Evolutionary conservation across 2,888 invertebrate genomes (phyloP), one percentile per base, ranked within the genome.

Genomic region (Acanthopleura granulata): DNA sequence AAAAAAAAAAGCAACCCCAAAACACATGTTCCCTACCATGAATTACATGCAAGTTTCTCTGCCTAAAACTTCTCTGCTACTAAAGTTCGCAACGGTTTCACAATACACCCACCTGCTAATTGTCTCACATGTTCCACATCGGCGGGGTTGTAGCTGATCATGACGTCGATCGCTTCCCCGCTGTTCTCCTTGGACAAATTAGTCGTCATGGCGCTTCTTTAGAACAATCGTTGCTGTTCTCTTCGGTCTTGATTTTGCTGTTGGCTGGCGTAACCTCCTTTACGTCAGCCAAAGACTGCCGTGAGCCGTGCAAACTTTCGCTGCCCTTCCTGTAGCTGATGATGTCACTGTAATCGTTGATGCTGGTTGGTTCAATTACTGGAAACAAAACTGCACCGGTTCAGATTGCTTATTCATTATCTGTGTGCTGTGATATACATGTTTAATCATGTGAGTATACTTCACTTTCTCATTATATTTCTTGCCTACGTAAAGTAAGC

Each of bases 321-420:
- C 57, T 61, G 18, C 62, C 40, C 16, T 57, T 73, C 3, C 62
- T 62, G 49, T 73, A 61, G 29, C 57, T 57, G 62, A 61, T 71
- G n/a, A 61, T 49, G 30, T 74, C 76, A 75, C 77, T 77, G 62
- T 66, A 25, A 29, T 76, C 80, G 14, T 74, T 74, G 11, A 81
- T 75, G 77, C 83, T 83, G 16, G 83, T 81, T 0, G 83, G 80
- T 71, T 83, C 83, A 72, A 83, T 83, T n/a, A 83, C 83, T 83
- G 78, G 22, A 78, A 57, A 18, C 18, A 57, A 57, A 57, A 12
- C 57, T 9, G 9, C 3, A 40, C 40, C 3, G 9, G 40, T 6
- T 40, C 40, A 40, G 9, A 40, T 6, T 40, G 40, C 40, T 9
- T 40, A 40, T 40, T 40, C 40, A 6, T 40, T 40, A 40, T 40